Evolutionary conservation across 2,113 vertebrate genomes (phyloP).

Genomic region (Chaetorhynchus papuensis): DNA sequence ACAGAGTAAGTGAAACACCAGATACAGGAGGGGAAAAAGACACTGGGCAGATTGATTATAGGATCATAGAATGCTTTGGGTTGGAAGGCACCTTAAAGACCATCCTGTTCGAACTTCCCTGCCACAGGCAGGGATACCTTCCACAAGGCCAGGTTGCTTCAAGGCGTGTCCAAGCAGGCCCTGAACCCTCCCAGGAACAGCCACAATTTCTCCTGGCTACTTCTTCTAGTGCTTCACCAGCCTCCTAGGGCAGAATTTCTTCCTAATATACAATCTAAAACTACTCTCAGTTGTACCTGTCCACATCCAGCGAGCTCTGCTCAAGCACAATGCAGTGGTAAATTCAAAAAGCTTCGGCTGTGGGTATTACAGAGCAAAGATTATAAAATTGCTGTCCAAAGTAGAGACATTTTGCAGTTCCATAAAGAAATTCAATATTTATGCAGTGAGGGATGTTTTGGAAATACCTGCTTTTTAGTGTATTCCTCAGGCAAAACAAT

Average conservation of each 20-base stretch:
- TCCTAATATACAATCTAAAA: neutral
- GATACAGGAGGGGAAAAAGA: neutral
- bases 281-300: neutral
- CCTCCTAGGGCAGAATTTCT: neutral
- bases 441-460: neutral
- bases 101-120: neutral
- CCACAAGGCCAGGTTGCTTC: neutral
- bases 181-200: neutral
- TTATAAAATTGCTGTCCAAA: neutral
- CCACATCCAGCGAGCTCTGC: accelerated
- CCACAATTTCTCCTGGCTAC: neutral
- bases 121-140: no score
- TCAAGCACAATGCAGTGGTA: neutral
- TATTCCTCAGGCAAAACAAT: neutral
- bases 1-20: neutral
- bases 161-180: neutral
- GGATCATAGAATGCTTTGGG: neutral
- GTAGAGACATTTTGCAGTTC: neutral
- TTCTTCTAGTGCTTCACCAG: neutral
- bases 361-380: neutral
- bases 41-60: neutral
- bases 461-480: neutral
- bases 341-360: neutral
- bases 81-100: neutral
- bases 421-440: neutral